Percentiles rank a stretch among this genome's conserved stretches.
Evolutionary conservation across 1,140 invertebrate species (phyloP).

Genomic region (Tetranychus cinnabarinus): DNA sequence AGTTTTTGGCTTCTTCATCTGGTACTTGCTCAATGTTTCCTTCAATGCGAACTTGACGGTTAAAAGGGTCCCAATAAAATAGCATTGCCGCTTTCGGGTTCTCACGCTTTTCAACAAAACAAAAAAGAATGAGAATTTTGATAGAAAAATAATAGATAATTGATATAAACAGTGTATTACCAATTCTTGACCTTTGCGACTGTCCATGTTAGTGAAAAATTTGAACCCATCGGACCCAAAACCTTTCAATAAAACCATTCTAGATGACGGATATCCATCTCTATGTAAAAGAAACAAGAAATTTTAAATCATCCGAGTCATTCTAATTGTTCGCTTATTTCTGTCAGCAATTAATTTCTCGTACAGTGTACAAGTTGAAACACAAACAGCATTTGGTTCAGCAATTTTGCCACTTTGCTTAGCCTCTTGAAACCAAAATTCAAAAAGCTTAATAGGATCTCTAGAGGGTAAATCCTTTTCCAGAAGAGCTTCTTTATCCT

Average conservation of each 20-base stretch:
- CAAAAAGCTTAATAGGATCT: slow-evolving; percentile 56
- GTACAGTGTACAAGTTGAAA: slow-evolving; percentile 34
- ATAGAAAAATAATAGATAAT: neutral
- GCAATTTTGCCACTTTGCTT: slow-evolving; percentile 36
- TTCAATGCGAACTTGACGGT: slow-evolving; percentile 61
- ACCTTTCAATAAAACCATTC: slow-evolving; percentile 28
- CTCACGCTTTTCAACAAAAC: slow-evolving; percentile 27
- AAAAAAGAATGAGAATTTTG: neutral
- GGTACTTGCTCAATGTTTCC: slow-evolving; percentile 48
- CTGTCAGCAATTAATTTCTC: slow-evolving; percentile 30
- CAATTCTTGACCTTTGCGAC: slow-evolving; percentile 25
- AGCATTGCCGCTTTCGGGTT: slow-evolving; percentile 65
- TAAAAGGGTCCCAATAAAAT: slow-evolving; percentile 67
- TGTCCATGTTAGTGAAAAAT: slow-evolving; percentile 26
- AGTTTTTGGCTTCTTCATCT: slow-evolving; percentile 44
- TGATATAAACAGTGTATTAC: slow-evolving; percentile 14
- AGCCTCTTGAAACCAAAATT: slow-evolving; percentile 59
- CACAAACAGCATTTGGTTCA: slow-evolving; percentile 68
- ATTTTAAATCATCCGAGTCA: neutral
- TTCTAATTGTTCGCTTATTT: slow-evolving; percentile 25
- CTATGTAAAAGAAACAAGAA: neutral
- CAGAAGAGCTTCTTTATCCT: slow-evolving; percentile 40
- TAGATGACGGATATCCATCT: slow-evolving; percentile 22
- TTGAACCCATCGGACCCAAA: slow-evolving; percentile 27
- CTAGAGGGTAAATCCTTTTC: slow-evolving; percentile 45